Conservation (phyloP, 2,797 vertebrate species). For the Phoxinus dragarum region DNA sequence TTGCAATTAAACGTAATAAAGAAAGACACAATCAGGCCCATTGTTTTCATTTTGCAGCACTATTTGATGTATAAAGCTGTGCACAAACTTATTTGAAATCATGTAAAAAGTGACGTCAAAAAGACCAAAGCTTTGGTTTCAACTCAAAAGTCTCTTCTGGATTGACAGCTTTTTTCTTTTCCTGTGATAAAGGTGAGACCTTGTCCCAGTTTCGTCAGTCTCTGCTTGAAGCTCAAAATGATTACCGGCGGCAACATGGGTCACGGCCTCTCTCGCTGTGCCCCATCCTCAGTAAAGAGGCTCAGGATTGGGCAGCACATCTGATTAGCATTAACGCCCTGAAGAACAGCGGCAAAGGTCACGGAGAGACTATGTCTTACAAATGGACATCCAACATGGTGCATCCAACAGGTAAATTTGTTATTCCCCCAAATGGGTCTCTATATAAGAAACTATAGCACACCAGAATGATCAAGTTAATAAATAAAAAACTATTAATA, state of each 20-base stretch:
- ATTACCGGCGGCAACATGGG: slow-evolving; percentile 60
- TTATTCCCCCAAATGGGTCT: neutral
- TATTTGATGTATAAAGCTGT: neutral
- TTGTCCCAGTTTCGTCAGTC: slow-evolving; percentile 58
- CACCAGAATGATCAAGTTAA: neutral
- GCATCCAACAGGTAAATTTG: slow-evolving; percentile 62
- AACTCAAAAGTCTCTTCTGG: neutral
- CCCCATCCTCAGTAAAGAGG: slow-evolving; percentile 61
- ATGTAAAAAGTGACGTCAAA: neutral
- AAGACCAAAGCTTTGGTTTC: neutral
- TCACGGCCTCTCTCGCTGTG: slow-evolving; percentile 54
- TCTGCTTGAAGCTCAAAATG: slow-evolving; percentile 62
- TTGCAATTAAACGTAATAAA: neutral
- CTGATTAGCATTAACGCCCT: slow-evolving; percentile 60
- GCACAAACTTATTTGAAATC: neutral
- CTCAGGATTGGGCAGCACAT: slow-evolving; percentile 65
- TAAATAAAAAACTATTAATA: neutral
- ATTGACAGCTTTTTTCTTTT: slow-evolving; percentile 22
- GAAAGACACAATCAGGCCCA: neutral
- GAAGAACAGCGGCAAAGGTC: slow-evolving; percentile 61
- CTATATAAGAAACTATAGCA: neutral
- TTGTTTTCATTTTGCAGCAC: neutral
- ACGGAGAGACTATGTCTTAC: slow-evolving; percentile 69
- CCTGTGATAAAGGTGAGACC: slow-evolving; percentile 49
- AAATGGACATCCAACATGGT: slow-evolving; percentile 58